Evolutionary conservation across 1,140 invertebrate genomes (phyloP).

Genomic region (Cecropterus lyciades): DNA sequence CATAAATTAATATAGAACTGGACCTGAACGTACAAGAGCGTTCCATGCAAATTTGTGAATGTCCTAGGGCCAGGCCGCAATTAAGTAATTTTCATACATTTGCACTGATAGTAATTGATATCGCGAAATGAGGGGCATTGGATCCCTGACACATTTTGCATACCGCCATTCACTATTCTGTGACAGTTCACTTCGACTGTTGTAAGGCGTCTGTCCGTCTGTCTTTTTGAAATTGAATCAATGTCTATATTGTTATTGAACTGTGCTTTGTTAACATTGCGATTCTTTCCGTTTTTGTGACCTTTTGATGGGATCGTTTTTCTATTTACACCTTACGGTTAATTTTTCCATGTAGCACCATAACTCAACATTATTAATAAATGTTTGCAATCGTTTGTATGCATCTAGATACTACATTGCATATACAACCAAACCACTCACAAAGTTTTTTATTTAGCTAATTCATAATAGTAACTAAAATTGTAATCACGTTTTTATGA

Average conservation of each 20-base stretch:
- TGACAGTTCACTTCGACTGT: constrained; percentile 1
- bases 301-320: no score
- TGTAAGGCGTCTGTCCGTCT: constrained; percentile 2
- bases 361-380: no score
- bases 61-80: constrained; percentile 25
- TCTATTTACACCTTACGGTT: no score
- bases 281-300: no score
- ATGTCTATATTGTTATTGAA: background rate
- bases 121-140: constrained; percentile 23
- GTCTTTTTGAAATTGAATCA: background rate
- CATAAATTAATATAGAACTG: constrained; percentile 16
- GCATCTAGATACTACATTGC: no score
- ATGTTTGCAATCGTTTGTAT: no score
- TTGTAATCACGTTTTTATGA: no score
- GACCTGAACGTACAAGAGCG: constrained; percentile 20
- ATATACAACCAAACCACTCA: no score
- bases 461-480: no score
- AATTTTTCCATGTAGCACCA: no score
- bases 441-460: no score
- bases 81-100: constrained; percentile 35
- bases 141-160: constrained; percentile 27
- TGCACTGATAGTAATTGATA: constrained; percentile 32
- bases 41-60: constrained; percentile 24
- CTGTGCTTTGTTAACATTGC: no score
- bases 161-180: constrained; percentile 28